Conservation (phyloP, 2,888 invertebrate species). For the Idaea straminata region DNA sequence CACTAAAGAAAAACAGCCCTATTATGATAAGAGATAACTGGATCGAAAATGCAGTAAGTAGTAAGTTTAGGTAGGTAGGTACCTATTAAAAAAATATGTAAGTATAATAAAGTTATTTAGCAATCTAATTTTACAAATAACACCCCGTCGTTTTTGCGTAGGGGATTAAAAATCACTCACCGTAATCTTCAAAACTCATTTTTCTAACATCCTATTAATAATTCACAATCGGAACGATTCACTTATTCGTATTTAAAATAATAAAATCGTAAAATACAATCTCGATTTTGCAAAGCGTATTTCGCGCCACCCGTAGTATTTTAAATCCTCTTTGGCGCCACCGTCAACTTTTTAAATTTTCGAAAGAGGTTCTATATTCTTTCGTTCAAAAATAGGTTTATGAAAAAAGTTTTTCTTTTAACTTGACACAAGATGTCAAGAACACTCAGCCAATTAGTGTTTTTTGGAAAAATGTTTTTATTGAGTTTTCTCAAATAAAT, state of each 20-base stretch:
- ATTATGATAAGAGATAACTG: no score
- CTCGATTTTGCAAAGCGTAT: background rate
- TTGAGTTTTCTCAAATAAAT: slow-evolving; percentile 32
- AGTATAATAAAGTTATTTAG: no score
- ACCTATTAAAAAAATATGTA: no score
- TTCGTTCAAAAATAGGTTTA: background rate
- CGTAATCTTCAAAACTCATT: slow-evolving; percentile 55
- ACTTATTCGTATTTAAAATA: background rate
- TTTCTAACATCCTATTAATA: slow-evolving; percentile 16
- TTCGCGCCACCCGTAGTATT: background rate
- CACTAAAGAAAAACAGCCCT: no score
- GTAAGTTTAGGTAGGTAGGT: no score
- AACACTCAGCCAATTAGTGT: background rate
- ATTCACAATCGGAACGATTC: background rate
- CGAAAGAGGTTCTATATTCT: background rate
- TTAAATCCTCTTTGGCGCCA: background rate
- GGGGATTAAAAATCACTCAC: slow-evolving; percentile 31
- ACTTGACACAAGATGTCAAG: background rate
- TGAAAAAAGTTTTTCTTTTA: background rate
- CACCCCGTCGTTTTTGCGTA: no score
- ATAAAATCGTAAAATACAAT: background rate
- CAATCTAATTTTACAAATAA: no score
- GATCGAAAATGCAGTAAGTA: background rate
- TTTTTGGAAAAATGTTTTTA: background rate
- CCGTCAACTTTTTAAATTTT: background rate